Base-by-base conservation (phyloP, 2,888 invertebrate species). In the Coenonympha glycerion region DNA sequence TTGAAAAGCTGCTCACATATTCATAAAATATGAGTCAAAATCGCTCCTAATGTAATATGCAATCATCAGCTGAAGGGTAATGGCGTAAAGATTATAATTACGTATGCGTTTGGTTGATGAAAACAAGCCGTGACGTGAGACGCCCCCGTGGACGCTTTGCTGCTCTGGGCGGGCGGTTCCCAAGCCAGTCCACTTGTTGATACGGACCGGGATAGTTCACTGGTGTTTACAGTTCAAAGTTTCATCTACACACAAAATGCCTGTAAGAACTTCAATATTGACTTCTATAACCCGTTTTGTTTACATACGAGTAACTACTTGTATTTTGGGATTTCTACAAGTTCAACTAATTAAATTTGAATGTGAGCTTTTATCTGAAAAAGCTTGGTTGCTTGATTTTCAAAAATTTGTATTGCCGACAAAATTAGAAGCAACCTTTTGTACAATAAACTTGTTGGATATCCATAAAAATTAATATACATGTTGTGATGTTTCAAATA, bases 91-190 rank as follows among this genome's bases (percentile, higher is more conserved):
- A 59, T 57, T 62, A 59, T 58, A 55, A 59, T 62, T 61, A 64
- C 59, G 57, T 63, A 57, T 59, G 54, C 56, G 56, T 48, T 59
- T 60, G 56, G 42, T 48, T 42, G 49, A 46, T 58, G 57, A 62
- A 63, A 65, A 62, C 62, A 62, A 54, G 55, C 59, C 58, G 59
- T 51, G 64, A 61, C 61, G 62, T 58, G 57, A 52, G 52, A 62
- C 67, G 61, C 75, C 76, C 74, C 79, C 72, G 73, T 60, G 30
- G 54, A 60, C 57, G 66, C 61, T 64, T 62, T 60, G 48, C 61
- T 65, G 49, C 55, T 61, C 62, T 79, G 73, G 85, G 84, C 85
- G 85, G 84, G 79, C 81, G 76, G 77, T 58, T 61, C 53, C 53
- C 55, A 57, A 61, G 60, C 66, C 84, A 86, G 86, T 87, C 72